phyloP scores from a whole-genome alignment of 2,113 vertebrate genomes.

The Mungos mungo region DNA sequence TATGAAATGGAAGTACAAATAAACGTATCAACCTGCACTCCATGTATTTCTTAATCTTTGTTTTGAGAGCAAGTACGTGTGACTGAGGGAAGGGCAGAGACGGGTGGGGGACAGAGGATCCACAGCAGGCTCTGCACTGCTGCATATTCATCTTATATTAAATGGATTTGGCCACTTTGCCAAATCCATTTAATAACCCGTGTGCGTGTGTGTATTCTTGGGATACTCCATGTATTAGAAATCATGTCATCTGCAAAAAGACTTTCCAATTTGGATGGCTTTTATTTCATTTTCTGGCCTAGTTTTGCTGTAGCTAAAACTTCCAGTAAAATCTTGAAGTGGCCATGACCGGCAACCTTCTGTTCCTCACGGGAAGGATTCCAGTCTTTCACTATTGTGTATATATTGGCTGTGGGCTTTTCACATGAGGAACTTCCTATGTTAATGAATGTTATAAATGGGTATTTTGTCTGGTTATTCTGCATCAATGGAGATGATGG shows the following conservation, averaged over 20 bases:
- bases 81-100: too few species aligned
- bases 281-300: not conserved
- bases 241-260: not conserved
- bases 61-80: too few species aligned
- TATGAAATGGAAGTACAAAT: conserved; percentile 92
- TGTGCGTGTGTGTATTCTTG: not conserved
- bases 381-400: not conserved
- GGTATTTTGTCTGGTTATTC: not conserved
- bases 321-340: not conserved
- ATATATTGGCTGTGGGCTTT: not conserved
- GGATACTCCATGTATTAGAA: not conserved
- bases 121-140: too few species aligned
- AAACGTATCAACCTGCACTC: conserved; percentile 88
- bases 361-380: not conserved
- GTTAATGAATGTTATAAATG: not conserved
- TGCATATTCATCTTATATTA: not conserved
- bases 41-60: too few species aligned
- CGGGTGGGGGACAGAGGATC: too few species aligned
- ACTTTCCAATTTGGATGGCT: not conserved
- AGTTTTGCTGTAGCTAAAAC: not conserved
- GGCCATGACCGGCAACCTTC: not conserved
- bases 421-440: not conserved
- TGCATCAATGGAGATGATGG: not conserved
- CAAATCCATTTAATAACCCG: not conserved
- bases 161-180: not conserved